Conservation (phyloP, 2,888 invertebrate genomes). For the Pogonocherus hispidulus region DNA sequence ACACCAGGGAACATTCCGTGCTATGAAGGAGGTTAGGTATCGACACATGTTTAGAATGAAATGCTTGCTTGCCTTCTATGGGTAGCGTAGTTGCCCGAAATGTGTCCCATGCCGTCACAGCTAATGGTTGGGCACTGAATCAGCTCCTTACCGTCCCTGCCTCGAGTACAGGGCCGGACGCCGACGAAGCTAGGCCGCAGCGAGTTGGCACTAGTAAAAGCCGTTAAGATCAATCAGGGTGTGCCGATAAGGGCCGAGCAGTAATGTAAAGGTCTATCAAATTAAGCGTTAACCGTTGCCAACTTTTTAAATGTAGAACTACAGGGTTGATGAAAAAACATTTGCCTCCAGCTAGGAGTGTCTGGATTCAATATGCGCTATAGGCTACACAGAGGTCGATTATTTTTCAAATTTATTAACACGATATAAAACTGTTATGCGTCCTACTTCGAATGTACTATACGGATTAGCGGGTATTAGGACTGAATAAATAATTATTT, state of each 20-base stretch:
- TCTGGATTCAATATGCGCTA: no score
- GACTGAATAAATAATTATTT: no score
- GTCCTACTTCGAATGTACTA: no score
- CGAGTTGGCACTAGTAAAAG: constrained; percentile 48
- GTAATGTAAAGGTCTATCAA: no score
- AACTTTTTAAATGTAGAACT: no score
- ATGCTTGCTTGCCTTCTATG: constrained; percentile 84
- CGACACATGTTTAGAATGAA: constrained; percentile 39
- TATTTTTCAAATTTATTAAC: no score
- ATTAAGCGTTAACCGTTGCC: no score
- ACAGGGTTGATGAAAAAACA: no score
- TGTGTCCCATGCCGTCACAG: constrained; percentile 91
- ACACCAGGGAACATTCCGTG: constrained; percentile 1
- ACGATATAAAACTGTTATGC: no score
- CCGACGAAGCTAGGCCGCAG: constrained; percentile 51
- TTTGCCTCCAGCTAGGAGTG: no score
- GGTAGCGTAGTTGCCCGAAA: constrained; percentile 90
- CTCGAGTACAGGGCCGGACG: constrained; percentile 68
- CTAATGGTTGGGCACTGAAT: constrained; percentile 84
- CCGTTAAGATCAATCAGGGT: constrained; percentile 33
- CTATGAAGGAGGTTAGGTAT: constrained; percentile 35
- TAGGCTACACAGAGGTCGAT: no score
- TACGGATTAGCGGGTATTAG: no score
- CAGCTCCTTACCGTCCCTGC: constrained; percentile 80
- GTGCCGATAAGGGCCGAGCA: not conserved